Base-by-base conservation (phyloP, 2,888 invertebrate species). In the Amitus sp. region DNA sequence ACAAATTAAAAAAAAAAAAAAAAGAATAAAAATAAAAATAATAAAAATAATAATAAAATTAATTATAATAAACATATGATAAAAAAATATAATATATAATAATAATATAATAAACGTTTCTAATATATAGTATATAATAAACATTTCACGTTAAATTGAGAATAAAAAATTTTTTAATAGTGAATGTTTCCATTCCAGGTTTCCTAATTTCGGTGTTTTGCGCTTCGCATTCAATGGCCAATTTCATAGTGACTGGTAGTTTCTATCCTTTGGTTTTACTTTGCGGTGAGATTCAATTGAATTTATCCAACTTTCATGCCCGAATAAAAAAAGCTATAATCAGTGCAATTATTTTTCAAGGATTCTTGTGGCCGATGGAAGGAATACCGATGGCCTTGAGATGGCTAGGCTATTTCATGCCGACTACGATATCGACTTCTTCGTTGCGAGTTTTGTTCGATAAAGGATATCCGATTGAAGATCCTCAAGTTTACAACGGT, bases 181-280 rank as follows among this genome's bases (percentile, higher is more conserved):
- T n/a, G n/a, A n/a, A n/a, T n/a, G n/a, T n/a, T n/a, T n/a, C n/a
- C n/a, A n/a, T 70, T 79, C 20, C 68, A 88, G 89, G 95, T 33
- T 90, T 96, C 75, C 86, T 94, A 33, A 89, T 95, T 47, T 94
- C 95, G 0, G 88, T 93, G 0, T 83, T 91, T 67, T 93, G 93
- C 73, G 86, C 88, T 17, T 90, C 91, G 23, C 93, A 94, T 70
- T 89, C 89, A 0, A 86, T 91, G 72, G 91, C 95, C 0, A 93
- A 95, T 84, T 94, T 94, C 78, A 86, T 92, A 9, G 88, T 94
- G 0, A 89, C 95, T 0, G 96, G 96, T 10, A 92, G 92, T 65
- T 95, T 96, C 77, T 96, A 95, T 76, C 95, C 96, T 0, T 90
- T 94, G 86, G 88, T 96, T 65, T 84, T 96, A 63, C 83, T 95